Evolutionary conservation across 1,140 invertebrate genomes (phyloP).

Genomic region (Drosophila pectinifera): DNA sequence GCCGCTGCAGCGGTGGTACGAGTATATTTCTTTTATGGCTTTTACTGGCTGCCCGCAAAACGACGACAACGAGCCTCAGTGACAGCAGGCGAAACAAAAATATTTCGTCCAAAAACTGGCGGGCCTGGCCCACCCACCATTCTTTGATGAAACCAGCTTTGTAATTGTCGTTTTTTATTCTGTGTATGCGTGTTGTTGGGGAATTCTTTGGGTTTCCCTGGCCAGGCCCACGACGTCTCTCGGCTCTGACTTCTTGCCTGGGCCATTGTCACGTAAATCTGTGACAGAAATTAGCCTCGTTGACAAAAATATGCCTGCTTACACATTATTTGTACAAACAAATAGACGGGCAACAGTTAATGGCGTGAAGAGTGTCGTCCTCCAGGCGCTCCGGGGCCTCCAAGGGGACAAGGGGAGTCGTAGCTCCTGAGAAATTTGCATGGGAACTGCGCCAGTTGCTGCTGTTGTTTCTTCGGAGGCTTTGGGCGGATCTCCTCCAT

Average conservation of each 20-base stretch:
- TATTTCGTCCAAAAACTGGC: conserved; percentile 11
- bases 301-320: conserved; percentile 83
- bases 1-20: conserved; percentile 34
- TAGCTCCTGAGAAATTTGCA: conserved; percentile 63
- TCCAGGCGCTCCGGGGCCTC: conserved; percentile 7
- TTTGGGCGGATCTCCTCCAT: conserved; percentile 36
- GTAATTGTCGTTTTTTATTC: conserved; percentile 76
- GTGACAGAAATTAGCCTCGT: conserved; percentile 79
- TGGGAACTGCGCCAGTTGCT: conserved; percentile 73
- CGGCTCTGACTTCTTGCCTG: conserved; percentile 36
- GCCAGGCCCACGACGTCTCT: conserved; percentile 19
- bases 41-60: conserved; percentile 73
- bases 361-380: conserved; percentile 47
- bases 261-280: conserved; percentile 81
- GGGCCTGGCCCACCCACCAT: conserved; percentile 2
- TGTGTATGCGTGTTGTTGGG: conserved; percentile 43
- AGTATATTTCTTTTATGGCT: conserved; percentile 77
- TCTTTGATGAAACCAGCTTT: conserved; percentile 69
- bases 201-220: conserved; percentile 41
- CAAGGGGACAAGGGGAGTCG: background rate
- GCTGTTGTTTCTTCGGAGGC: conserved; percentile 24
- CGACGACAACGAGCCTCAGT: conserved; percentile 49
- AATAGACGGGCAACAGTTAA: conserved; percentile 68
- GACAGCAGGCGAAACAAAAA: conserved; percentile 39
- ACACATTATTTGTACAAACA: conserved; percentile 82